A percentile compares a stretch with the other conserved stretches of the same genome.
Conservation (phyloP, 2,113 vertebrate species). For the Ceyx cyanopectus region DNA sequence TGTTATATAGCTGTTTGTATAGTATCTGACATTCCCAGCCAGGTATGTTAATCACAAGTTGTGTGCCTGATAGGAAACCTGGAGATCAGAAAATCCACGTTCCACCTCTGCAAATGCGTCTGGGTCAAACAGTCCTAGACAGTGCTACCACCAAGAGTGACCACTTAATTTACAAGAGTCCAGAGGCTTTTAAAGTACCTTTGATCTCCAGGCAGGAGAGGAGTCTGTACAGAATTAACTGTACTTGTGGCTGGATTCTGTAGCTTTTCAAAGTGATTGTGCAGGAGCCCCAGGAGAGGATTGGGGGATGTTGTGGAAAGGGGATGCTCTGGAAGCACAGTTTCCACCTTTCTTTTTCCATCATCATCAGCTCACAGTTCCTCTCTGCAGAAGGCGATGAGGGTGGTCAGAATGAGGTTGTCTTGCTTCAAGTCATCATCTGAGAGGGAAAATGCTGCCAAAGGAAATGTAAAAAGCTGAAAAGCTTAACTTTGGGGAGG, state of each 20-base stretch:
- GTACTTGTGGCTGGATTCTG: background rate
- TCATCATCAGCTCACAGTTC: background rate
- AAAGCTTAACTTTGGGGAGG: background rate
- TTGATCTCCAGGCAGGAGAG: background rate
- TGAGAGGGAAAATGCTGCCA: background rate
- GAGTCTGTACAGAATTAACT: background rate
- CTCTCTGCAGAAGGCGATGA: background rate
- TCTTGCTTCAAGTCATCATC: background rate
- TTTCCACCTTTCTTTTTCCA: background rate
- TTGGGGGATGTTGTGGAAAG: background rate
- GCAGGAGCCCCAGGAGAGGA: accelerated
- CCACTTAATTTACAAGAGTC: background rate
- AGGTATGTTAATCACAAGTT: background rate
- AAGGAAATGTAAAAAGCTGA: background rate
- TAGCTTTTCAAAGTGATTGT: background rate
- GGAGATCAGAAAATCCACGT: background rate
- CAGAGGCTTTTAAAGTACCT: background rate
- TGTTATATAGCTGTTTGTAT: background rate
- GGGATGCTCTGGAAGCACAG: accelerated
- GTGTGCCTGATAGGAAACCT: background rate
- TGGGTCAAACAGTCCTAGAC: background rate
- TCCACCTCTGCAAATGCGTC: background rate
- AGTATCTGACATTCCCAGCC: background rate
- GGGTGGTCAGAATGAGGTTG: background rate
- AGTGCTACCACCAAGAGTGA: background rate